A percentile compares a stretch with the other conserved stretches of the same genome.
These are phyloP conservation scores for Drosophila demipolita DNA, from an alignment of 2,888 invertebrate genomes.

Conservation along the genomic window DNA sequence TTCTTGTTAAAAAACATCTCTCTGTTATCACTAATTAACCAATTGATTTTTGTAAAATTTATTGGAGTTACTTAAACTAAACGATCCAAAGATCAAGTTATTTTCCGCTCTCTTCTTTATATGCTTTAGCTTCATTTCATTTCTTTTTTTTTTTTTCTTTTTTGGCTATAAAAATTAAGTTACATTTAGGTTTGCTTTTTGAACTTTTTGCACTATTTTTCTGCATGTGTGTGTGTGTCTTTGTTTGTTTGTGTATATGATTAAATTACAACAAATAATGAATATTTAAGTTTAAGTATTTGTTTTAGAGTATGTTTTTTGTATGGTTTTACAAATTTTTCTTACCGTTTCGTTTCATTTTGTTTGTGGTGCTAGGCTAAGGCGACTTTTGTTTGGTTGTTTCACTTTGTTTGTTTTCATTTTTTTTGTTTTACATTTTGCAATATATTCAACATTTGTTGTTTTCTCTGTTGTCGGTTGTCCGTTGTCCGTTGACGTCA, in stretches of 20 bases:
- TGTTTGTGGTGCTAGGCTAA: constrained; percentile 78
- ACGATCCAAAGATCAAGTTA: constrained; percentile 52
- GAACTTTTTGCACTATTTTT: constrained; percentile 75
- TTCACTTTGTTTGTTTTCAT: constrained; percentile 58
- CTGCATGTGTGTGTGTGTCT: constrained; percentile 42
- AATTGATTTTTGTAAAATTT: constrained; percentile 58
- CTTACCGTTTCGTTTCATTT: constrained; percentile 54
- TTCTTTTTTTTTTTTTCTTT: constrained; percentile 41
- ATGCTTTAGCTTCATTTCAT: constrained; percentile 8
- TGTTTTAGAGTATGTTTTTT: constrained; percentile 47
- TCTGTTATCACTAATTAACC: constrained; percentile 65
- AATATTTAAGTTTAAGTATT: constrained; percentile 53
- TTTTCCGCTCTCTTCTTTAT: constrained; percentile 6
- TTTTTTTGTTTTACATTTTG: constrained; percentile 57
- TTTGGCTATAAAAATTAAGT: constrained; percentile 84
- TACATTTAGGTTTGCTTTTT: constrained; percentile 67
- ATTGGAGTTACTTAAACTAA: constrained; percentile 72
- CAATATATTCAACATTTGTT: constrained; percentile 57
- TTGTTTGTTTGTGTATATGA: constrained; percentile 33
- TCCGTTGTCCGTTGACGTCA: constrained; percentile 43
- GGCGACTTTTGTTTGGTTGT: constrained; percentile 79
- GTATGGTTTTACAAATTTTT: constrained; percentile 64
- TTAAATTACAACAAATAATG: constrained; percentile 71
- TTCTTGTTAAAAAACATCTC: constrained; percentile 60
- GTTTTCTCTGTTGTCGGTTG: constrained; percentile 50